These are phyloP conservation scores for Melieria picta DNA, from an alignment of 2,888 invertebrate genomes.

Conservation along the genomic window DNA sequence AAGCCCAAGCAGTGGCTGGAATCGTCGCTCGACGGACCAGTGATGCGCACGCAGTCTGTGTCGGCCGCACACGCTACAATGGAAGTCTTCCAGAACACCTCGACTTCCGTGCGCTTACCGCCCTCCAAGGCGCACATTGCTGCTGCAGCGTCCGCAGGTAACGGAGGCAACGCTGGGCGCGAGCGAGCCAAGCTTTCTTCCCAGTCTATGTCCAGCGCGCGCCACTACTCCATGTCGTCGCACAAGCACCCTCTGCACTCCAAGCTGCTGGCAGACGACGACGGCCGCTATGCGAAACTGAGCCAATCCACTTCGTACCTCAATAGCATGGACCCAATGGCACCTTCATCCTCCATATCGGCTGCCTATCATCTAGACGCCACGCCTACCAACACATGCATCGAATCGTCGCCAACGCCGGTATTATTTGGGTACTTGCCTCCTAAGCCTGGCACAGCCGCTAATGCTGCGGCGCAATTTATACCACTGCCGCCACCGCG, in stretches of 20 bases:
- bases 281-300: slow-evolving; percentile 53
- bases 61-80: background rate
- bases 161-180: slow-evolving; percentile 33
- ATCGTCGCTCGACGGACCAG: slow-evolving; percentile 64
- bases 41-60: slow-evolving; percentile 43
- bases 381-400: slow-evolving; percentile 31
- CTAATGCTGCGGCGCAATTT: slow-evolving; percentile 38
- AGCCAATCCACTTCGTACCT: slow-evolving; percentile 64
- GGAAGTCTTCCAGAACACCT: slow-evolving; percentile 5
- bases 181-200: slow-evolving; percentile 61
- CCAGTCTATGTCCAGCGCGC: slow-evolving; percentile 57
- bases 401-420: slow-evolving; percentile 40
- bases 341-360: slow-evolving; percentile 47
- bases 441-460: slow-evolving; percentile 48
- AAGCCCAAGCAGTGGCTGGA: slow-evolving; percentile 66
- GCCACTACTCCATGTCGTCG: slow-evolving; percentile 44
- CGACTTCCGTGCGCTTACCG: background rate
- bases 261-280: slow-evolving; percentile 51
- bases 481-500: slow-evolving; percentile 51
- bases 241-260: slow-evolving; percentile 44
- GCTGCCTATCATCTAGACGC: slow-evolving; percentile 48
- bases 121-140: slow-evolving; percentile 3
- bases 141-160: slow-evolving; percentile 15
- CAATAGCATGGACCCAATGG: slow-evolving; percentile 55
- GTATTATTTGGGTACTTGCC: slow-evolving; percentile 47